Conservation (phyloP, 2,888 invertebrate genomes). For the Thecophora atra region DNA sequence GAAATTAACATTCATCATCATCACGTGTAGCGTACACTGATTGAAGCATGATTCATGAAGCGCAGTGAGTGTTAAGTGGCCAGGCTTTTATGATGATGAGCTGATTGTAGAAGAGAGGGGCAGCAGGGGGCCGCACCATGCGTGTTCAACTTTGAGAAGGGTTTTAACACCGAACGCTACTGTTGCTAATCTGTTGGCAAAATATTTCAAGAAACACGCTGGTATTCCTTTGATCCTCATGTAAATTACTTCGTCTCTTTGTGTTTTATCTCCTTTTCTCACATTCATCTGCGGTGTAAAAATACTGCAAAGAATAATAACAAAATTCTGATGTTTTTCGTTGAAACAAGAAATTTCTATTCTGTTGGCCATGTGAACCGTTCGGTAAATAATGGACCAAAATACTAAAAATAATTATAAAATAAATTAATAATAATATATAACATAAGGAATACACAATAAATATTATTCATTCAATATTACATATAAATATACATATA, state of each 20-base stretch:
- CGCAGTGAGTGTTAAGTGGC: not conserved
- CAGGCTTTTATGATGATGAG: not conserved
- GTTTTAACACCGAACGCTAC: not conserved
- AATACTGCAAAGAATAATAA: not conserved
- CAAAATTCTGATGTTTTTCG: not conserved
- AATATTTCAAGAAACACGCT: constrained; percentile 34
- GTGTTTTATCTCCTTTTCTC: not conserved
- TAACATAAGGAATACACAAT: no score
- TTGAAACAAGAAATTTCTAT: no score
- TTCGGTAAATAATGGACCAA: no score
- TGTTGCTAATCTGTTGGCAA: constrained; percentile 36
- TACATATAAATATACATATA: no score
- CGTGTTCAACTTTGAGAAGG: not conserved
- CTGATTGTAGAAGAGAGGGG: not conserved
- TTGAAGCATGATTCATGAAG: not conserved
- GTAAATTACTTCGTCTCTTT: not conserved
- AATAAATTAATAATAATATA: no score
- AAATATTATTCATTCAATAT: no score
- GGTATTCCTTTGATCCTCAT: constrained; percentile 34
- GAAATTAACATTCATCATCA: constrained; percentile 49
- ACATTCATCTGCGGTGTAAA: not conserved
- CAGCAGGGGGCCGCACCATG: not conserved
- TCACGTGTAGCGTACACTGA: constrained; percentile 10
- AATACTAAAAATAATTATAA: no score
- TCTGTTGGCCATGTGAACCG: no score